phyloP scores from a whole-genome alignment of 2,113 vertebrate genomes.

The Fulica atra region DNA sequence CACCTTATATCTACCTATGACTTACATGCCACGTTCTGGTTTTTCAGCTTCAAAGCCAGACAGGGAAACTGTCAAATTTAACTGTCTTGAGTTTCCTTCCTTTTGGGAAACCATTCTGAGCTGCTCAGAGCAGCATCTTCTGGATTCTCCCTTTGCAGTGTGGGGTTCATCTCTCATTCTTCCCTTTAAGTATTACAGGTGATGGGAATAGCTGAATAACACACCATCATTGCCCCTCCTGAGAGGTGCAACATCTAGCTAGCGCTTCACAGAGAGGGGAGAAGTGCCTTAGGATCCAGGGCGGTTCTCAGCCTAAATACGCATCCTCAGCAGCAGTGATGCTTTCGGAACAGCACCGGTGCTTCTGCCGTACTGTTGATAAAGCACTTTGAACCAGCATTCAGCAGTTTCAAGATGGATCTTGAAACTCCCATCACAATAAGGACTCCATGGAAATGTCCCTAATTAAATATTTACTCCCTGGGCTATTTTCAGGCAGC shows the following conservation, averaged over 20 bases:
- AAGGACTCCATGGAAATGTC: not conserved
- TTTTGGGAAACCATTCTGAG: not conserved
- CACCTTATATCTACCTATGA: not conserved
- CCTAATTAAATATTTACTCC: not conserved
- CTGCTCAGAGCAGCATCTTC: not conserved
- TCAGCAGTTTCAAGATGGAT: not conserved
- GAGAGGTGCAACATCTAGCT: not conserved
- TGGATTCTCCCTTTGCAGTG: not conserved
- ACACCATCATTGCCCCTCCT: not conserved
- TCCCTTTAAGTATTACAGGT: not conserved
- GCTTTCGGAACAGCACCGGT: not conserved
- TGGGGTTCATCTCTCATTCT: not conserved
- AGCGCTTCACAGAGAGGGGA: not conserved
- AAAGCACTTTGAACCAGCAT: not conserved
- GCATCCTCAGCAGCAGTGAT: not conserved
- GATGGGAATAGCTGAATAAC: not conserved
- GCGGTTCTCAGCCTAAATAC: not conserved
- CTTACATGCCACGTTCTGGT: not conserved
- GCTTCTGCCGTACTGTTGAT: not conserved
- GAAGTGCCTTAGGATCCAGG: not conserved
- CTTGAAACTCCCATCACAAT: not conserved
- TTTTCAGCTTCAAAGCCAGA: not conserved
- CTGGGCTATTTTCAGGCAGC: not conserved
- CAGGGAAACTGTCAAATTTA: not conserved
- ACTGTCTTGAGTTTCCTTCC: not conserved